Evolutionary conservation across 2,888 invertebrate genomes (phyloP), one percentile per base, ranked within the genome.

Genomic region (Lasioglossum oenotherae): DNA sequence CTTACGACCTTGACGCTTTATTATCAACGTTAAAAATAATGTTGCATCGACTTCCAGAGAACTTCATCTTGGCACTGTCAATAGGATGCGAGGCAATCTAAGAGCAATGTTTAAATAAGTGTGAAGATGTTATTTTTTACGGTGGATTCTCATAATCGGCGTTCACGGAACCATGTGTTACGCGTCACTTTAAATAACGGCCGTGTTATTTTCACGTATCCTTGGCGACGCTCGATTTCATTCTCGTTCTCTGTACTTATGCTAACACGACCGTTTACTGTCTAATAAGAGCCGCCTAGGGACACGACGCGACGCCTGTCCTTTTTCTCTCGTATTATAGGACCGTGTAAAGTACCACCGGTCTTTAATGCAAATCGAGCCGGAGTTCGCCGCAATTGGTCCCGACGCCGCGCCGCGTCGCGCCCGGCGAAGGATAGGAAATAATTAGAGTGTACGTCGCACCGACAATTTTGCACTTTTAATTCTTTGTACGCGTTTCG

Each of bases 371-470:
- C 31, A 57, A 57, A 57, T 49, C 53, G 78, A 49, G 71, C 71
- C 53, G 57, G 71, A 57, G 78, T 78, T 78, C 53, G 31, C 71
- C 53, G 41, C 71, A 78, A 72, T 72, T 71, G 53, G 78, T 53
- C n/a, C 57, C 12, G 57, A 64, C 49, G 78, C 78, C 23, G 23
- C 49, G 78, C 78, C 23, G 23, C 14, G 78, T 14, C 27, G 53
- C 60, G 27, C 16, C 16, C 5, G 49, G 41, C 53, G 78, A 78
- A 71, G 53, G 46, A 78, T 53, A 57, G 27, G 71, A 78, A 71
- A 80, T 80, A 53, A 57, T 78, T 60, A 35, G 46, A 78, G 57
- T 57, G 71, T 78, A 53, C 44, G 31, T 38, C 57, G 46, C 44
- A 27, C 46, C 46, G 35, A 44, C 57, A 81, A n/a, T 72, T 78